Evolutionary conservation across 2,888 invertebrate genomes (phyloP).

Genomic region (Laothoe populi): DNA sequence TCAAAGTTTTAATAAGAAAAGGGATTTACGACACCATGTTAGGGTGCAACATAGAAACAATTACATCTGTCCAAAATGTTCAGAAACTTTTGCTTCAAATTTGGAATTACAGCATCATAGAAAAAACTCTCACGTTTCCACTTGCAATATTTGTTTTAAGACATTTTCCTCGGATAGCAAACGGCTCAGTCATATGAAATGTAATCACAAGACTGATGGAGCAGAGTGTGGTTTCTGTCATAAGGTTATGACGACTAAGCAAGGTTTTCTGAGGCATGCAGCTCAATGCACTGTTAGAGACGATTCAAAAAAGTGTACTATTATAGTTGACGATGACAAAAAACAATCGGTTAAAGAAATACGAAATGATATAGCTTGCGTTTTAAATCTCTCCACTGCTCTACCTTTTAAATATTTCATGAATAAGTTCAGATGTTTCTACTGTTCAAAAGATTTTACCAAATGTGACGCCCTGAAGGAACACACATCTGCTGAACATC

Average conservation of each 20-base stretch:
- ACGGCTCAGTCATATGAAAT: conserved; percentile 64
- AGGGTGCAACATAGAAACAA: conserved; percentile 56
- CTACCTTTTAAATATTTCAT: conserved; percentile 71
- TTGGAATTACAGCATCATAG: conserved; percentile 57
- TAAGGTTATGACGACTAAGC: conserved; percentile 58
- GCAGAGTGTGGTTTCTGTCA: conserved; percentile 63
- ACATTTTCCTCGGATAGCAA: conserved; percentile 57
- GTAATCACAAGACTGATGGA: conserved; percentile 52
- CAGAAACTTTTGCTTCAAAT: conserved; percentile 49
- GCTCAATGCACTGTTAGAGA: conserved; percentile 51
- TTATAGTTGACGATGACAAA: conserved; percentile 44
- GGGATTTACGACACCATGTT: conserved; percentile 59
- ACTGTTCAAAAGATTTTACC: conserved; percentile 66
- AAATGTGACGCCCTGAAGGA: conserved; percentile 62
- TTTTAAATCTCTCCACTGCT: conserved; percentile 69
- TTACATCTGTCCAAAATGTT: conserved; percentile 60
- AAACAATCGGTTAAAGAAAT: conserved; percentile 55
- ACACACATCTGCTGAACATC: conserved; percentile 63
- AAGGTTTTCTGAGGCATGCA: conserved; percentile 63
- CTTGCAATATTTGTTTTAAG: conserved; percentile 67
- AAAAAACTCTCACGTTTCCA: conserved; percentile 56
- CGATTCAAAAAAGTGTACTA: conserved; percentile 30
- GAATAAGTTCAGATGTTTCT: conserved; percentile 70
- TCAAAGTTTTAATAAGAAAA: conserved; percentile 60
- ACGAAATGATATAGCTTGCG: conserved; percentile 58